A percentile compares a stretch with the other conserved stretches of the same genome.
phyloP scores from a whole-genome alignment of 1,140 invertebrate genomes.

The Pachypsylla venusta region DNA sequence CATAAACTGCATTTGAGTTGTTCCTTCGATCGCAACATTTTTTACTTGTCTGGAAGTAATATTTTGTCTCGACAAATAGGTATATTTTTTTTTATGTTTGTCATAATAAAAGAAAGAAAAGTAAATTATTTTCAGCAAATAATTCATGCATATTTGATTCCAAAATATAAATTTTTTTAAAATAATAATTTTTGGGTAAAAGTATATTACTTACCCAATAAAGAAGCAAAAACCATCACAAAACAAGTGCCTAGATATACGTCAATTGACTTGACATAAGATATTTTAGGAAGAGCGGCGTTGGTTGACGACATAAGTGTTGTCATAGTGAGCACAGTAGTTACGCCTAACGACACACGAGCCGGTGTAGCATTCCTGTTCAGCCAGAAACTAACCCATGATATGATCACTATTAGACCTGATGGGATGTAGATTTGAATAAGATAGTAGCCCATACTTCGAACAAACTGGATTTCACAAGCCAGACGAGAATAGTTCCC shows the following conservation, averaged over 20 bases:
- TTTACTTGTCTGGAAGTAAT: no score
- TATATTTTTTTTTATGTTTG: no score
- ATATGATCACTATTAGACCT: conserved; percentile 96
- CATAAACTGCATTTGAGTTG: no score
- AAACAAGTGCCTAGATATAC: conserved; percentile 96
- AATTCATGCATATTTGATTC: no score
- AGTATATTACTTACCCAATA: conserved; percentile 60
- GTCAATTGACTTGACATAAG: conserved; percentile 96
- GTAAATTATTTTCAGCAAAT: no score
- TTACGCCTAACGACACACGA: conserved; percentile 88
- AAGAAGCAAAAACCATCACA: conserved; percentile 92
- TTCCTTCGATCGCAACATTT: no score
- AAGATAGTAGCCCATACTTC: conserved; percentile 97
- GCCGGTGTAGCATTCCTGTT: conserved; percentile 93
- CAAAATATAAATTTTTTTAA: no score
- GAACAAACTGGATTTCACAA: conserved; percentile 93
- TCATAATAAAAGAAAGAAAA: no score
- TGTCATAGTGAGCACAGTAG: conserved; percentile 96
- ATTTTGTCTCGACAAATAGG: no score
- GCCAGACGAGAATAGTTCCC: conserved; percentile 96
- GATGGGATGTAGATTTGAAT: conserved; percentile 99
- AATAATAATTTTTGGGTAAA: no score
- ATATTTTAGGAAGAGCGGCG: conserved; percentile 93
- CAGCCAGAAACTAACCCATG: conserved; percentile 94
- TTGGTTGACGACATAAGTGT: conserved; percentile 98